Evolutionary conservation across 2,888 invertebrate genomes (phyloP), one percentile per base, ranked within the genome.

Genomic region (Hoplodrina blanda): DNA sequence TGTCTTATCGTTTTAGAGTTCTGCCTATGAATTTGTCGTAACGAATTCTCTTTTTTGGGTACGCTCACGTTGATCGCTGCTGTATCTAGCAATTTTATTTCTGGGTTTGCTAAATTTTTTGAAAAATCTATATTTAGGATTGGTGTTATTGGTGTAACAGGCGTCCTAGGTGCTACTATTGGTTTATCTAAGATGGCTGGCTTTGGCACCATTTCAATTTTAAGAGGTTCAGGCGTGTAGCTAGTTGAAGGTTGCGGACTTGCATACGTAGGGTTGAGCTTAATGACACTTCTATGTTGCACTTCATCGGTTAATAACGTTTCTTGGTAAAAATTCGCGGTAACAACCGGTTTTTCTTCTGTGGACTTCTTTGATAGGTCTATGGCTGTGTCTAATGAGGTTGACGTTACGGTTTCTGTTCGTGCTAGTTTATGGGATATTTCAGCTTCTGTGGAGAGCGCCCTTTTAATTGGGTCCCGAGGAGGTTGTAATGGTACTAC

Each of bases 281-380:
- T 93, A 2, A 96, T 96, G 11, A 96, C 96, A 69, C 94, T 94
- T 64, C 86, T 89, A 64, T 93, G 93, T 50, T 87, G 90, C 0
- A 88, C 83, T 4, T 92, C 94, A 0, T 94, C 94, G 0, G 87
- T 77, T 59, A 84, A 56, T 37, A 95, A 84, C 0, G 95, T 95
- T 78, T 96, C 96, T 82, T 95, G 94, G 87, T 96, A 96, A 82
- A 96, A 96, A 73, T 95, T 95, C 0, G 95, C 93, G 7, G 91
- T 91, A 62, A 93, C 80, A 0, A 89, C 84, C 6, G 91, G 90
- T 79, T 87, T 89, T 0, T 85, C 80, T 1, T 90, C 90, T 37
- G 78, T 80, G 3, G 84, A 46, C 76, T 92, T 93, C 68, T 90
- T 92, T 0, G 93, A 88, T 56, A 95, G 84, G 74, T 95, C 95